phyloP scores from a whole-genome alignment of 1,140 invertebrate species.

The Antheraea pernyi region DNA sequence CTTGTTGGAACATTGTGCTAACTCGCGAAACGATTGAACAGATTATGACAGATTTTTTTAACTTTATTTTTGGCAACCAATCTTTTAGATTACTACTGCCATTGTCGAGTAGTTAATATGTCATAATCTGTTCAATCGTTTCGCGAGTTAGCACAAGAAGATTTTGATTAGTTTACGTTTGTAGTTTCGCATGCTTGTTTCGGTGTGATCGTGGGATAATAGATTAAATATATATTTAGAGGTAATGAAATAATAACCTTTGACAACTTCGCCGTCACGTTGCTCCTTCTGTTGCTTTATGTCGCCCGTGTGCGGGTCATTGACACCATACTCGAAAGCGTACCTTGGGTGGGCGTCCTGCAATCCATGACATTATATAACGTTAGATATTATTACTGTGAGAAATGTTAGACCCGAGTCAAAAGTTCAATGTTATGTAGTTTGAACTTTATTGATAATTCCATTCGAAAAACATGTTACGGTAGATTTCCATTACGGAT shows the following conservation, averaged over 20 bases:
- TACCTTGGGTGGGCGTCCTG: constrained; percentile 85
- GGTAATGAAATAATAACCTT: constrained; percentile 47
- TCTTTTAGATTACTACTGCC: no score
- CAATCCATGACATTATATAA: constrained; percentile 25
- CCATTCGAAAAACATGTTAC: neutral
- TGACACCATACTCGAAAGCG: constrained; percentile 86
- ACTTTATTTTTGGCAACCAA: no score
- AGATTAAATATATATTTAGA: neutral
- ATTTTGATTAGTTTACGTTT: no score
- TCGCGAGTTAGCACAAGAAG: no score
- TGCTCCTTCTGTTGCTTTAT: constrained; percentile 85
- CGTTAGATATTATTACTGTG: constrained; percentile 32
- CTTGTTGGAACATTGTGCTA: no score
- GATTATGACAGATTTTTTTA: no score
- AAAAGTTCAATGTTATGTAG: constrained; percentile 12
- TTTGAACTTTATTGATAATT: neutral
- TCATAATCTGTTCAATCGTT: no score
- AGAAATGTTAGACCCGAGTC: constrained; percentile 24
- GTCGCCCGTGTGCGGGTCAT: constrained; percentile 86
- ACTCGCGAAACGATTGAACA: no score
- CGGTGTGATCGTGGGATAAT: neutral
- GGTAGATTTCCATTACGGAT: neutral
- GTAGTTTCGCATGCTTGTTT: neutral
- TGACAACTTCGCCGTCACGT: constrained; percentile 83
- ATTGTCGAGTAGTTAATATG: no score